Percentiles rank a stretch among this genome's conserved stretches.
Evolutionary conservation across 2,113 vertebrate genomes (phyloP).

Genomic region (Bufo gargarizans): DNA sequence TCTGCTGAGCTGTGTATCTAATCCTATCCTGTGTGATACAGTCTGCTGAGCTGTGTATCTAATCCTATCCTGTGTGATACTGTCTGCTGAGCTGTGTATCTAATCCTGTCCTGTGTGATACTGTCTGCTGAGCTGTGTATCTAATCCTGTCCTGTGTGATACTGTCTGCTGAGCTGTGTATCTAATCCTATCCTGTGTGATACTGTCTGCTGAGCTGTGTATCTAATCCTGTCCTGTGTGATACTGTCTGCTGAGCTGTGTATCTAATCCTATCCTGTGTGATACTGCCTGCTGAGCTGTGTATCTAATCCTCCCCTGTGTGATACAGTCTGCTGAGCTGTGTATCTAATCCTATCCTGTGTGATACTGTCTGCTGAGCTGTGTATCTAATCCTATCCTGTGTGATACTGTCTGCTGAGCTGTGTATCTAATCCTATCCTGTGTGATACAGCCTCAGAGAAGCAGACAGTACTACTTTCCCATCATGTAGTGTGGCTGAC

Average conservation of each 20-base stretch:
- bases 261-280: neutral
- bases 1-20: neutral
- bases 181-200: neutral
- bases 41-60: neutral
- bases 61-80: neutral
- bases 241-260: neutral
- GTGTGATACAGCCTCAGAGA: neutral
- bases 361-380: neutral
- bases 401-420: neutral
- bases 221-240: neutral
- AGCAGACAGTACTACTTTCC: neutral
- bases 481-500: neutral
- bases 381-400: neutral
- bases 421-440: neutral
- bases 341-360: neutral
- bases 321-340: neutral
- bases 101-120: neutral
- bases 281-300: neutral
- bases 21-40: neutral
- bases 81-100: neutral
- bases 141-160: neutral
- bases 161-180: neutral
- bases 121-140: neutral
- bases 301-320: neutral
- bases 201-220: neutral